phyloP scores from a whole-genome alignment of 2,797 vertebrate genomes.

The Macrochelys suwanniensis region DNA sequence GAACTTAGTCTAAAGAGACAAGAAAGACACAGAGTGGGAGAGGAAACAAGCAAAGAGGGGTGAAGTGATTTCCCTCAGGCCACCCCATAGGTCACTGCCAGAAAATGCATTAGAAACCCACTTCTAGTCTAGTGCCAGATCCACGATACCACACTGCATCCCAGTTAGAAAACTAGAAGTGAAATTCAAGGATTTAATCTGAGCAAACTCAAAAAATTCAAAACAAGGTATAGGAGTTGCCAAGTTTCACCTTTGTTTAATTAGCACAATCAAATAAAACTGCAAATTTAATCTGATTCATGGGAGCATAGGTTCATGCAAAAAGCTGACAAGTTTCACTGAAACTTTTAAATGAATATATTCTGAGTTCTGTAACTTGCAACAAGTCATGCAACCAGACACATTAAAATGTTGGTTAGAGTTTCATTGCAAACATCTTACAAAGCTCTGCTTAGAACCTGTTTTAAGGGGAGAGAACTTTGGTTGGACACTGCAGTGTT shows the following conservation, averaged over 20 bases:
- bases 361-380: neutral
- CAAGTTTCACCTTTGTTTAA: neutral
- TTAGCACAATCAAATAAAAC: neutral
- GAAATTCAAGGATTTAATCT: neutral
- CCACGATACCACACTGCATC: neutral
- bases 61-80: neutral
- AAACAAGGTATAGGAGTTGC: neutral
- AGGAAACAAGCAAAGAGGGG: neutral
- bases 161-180: neutral
- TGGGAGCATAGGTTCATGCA: neutral
- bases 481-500: neutral
- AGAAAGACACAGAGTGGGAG: neutral
- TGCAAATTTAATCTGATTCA: neutral
- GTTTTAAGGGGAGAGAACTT: neutral
- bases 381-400: neutral
- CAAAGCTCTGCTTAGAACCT: neutral
- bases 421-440: neutral
- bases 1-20: neutral
- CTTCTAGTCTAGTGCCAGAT: neutral
- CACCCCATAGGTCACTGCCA: neutral
- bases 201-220: neutral
- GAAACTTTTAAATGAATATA: neutral
- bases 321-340: neutral
- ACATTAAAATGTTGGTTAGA: rapidly evolving
- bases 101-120: neutral